phyloP scores from a whole-genome alignment of 2,113 vertebrate species.

The Pterocles gutturalis region DNA sequence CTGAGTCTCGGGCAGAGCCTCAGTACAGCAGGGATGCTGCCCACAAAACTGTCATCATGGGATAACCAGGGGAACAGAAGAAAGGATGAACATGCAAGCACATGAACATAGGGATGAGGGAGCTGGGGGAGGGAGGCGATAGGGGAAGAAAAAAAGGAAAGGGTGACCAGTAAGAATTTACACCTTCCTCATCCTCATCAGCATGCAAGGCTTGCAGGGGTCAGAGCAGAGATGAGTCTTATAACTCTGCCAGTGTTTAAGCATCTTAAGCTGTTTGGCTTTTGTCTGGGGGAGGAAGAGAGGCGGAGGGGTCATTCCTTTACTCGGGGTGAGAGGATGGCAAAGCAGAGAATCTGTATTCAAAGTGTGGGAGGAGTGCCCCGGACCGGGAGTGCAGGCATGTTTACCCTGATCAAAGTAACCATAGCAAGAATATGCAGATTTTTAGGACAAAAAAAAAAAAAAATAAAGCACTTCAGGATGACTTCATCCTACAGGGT shows the following conservation, averaged over 20 bases:
- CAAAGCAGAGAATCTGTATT: conserved; percentile 24
- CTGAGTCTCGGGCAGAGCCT: not conserved
- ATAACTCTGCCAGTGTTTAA: conserved; percentile 37
- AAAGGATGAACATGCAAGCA: not conserved
- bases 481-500: conserved; percentile 65
- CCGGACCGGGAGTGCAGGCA: not conserved
- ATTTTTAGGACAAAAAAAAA: conserved; percentile 47
- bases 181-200: not conserved
- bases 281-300: conserved; percentile 52
- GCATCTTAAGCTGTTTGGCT: conserved; percentile 55
- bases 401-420: conserved; percentile 55
- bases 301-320: conserved; percentile 38
- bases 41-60: not conserved
- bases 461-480: conserved; percentile 29
- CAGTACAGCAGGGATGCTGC: not conserved
- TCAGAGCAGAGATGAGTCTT: conserved; percentile 12
- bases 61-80: not conserved
- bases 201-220: not conserved
- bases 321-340: not conserved
- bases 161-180: not conserved
- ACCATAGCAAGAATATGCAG: conserved; percentile 66
- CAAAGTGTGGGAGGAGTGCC: conserved; percentile 50
- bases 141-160: not conserved
- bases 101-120: not conserved
- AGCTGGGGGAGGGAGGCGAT: not conserved